Conservation (phyloP, 2,113 vertebrate species). For the Ailurus styani region DNA sequence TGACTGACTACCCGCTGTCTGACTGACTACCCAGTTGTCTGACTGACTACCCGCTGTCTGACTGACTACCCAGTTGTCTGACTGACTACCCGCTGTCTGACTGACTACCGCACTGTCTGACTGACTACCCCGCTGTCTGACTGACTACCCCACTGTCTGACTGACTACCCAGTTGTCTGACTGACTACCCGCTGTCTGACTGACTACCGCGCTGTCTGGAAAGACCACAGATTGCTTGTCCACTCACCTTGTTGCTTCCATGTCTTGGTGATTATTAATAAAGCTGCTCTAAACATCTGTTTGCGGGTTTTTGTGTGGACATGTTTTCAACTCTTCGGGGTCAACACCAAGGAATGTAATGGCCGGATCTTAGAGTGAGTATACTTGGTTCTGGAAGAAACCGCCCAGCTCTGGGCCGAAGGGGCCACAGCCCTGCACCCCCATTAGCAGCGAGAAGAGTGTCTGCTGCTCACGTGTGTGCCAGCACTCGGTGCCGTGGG, state of each 20-base stretch:
- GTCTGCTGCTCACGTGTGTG: fast-evolving
- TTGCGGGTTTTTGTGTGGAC: neutral
- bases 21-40: too few species aligned
- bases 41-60: too few species aligned
- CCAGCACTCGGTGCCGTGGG: too few species aligned
- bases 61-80: too few species aligned
- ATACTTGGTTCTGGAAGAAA: neutral
- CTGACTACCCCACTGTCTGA: too few species aligned
- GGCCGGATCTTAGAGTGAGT: neutral
- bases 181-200: too few species aligned
- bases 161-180: too few species aligned
- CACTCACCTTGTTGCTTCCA: neutral
- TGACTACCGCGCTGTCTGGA: neutral
- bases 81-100: too few species aligned
- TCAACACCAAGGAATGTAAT: neutral
- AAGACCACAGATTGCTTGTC: neutral
- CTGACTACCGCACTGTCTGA: too few species aligned
- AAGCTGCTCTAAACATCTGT: neutral
- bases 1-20: too few species aligned
- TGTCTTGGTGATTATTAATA: neutral
- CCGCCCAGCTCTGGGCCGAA: neutral
- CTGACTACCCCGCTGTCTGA: too few species aligned
- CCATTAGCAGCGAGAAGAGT: fast-evolving
- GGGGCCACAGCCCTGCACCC: fast-evolving
- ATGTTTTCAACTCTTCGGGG: neutral